Conservation (phyloP, 2,113 vertebrate species). For the Xenopus laevis region DNA sequence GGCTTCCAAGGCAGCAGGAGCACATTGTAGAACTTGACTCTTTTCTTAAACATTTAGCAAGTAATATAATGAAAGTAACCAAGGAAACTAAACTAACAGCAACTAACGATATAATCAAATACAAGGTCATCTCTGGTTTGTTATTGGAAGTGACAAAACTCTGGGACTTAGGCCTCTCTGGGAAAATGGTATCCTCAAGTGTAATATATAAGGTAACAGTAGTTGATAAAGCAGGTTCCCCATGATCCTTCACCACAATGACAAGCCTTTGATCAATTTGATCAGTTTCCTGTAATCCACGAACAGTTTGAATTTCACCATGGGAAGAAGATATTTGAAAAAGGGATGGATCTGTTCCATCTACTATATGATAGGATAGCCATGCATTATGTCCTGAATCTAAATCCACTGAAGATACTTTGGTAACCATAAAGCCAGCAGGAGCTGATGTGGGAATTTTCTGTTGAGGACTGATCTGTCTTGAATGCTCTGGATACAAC, state of each 20-base stretch:
- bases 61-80: slow-evolving; percentile 57
- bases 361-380: slow-evolving; percentile 60
- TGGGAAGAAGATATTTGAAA: slow-evolving; percentile 58
- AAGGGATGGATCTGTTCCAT: slow-evolving; percentile 57
- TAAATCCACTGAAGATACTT: slow-evolving; percentile 61
- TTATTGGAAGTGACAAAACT: slow-evolving; percentile 57
- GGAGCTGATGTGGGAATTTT: slow-evolving; percentile 62
- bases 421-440: slow-evolving; percentile 63
- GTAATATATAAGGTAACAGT: slow-evolving; percentile 21
- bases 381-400: slow-evolving; percentile 67
- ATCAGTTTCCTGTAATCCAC: slow-evolving; percentile 55
- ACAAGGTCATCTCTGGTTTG: slow-evolving; percentile 54
- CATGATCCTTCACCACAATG: slow-evolving; percentile 57
- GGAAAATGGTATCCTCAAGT: slow-evolving; percentile 45
- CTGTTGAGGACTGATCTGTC: slow-evolving; percentile 51
- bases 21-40: background rate
- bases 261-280: slow-evolving; percentile 56
- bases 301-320: slow-evolving; percentile 62
- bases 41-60: slow-evolving; percentile 54
- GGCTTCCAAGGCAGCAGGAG: slow-evolving; percentile 63
- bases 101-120: slow-evolving; percentile 60
- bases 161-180: slow-evolving; percentile 59
- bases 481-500: slow-evolving; percentile 54
- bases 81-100: slow-evolving; percentile 53
- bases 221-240: slow-evolving; percentile 55